Evolutionary conservation across 2,113 vertebrate genomes (phyloP).

Genomic region (Pycnonotus jocosus): DNA sequence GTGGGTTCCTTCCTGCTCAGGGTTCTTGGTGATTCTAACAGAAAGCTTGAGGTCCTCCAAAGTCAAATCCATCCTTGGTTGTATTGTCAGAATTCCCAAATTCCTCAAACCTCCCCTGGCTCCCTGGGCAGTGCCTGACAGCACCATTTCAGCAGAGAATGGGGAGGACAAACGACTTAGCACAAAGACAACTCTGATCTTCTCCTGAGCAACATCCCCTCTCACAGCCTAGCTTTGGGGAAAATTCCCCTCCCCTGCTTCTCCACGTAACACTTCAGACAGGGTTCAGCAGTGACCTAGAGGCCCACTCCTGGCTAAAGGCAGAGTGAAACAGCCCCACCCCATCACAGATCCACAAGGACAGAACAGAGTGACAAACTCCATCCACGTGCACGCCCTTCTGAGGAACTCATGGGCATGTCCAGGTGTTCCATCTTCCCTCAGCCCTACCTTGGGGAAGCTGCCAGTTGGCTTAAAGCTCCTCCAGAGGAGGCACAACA

Average conservation of each 20-base stretch:
- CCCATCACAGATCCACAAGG: neutral
- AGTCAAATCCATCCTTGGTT: rapidly evolving
- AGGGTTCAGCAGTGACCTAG: rapidly evolving
- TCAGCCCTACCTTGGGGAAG: neutral
- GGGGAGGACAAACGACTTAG: neutral
- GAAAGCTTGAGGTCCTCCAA: neutral
- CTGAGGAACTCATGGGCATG: rapidly evolving
- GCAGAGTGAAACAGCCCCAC: neutral
- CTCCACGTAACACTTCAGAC: neutral
- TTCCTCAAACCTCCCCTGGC: neutral
- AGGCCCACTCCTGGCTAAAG: neutral
- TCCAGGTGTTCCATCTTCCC: neutral
- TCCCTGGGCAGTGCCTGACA: neutral
- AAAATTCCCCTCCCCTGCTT: neutral
- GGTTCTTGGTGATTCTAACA: neutral
- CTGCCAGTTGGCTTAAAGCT: neutral
- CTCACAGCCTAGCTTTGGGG: neutral
- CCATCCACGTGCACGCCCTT: rapidly evolving
- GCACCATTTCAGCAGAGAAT: rapidly evolving
- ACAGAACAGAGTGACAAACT: neutral
- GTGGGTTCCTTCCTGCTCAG: neutral
- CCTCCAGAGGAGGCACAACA: neutral
- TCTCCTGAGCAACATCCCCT: neutral
- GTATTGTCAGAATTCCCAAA: neutral
- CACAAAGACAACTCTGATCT: neutral